phyloP scores from a whole-genome alignment of 2,888 invertebrate species.

The Phymatocera aterrima region DNA sequence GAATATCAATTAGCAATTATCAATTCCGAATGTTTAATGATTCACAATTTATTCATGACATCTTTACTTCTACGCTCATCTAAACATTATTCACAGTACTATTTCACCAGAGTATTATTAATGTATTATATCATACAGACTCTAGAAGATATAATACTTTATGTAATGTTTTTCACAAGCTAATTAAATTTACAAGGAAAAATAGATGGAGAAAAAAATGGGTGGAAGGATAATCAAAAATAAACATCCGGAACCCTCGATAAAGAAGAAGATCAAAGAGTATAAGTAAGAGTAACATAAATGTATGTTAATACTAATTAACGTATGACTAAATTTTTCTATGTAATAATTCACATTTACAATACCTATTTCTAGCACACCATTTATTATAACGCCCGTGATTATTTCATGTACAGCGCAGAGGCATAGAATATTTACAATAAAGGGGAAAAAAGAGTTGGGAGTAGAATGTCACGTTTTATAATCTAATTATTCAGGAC shows the following conservation, averaged over 20 bases:
- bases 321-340: background rate
- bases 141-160: constrained; percentile 40
- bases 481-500: background rate
- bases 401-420: constrained; percentile 28
- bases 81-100: constrained; percentile 37
- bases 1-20: too few species aligned
- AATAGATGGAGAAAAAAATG: background rate
- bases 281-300: constrained; percentile 33
- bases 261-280: constrained; percentile 1
- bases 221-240: background rate
- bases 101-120: constrained; percentile 13
- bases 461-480: constrained; percentile 8
- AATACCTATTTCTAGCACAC: constrained; percentile 9
- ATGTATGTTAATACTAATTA: constrained; percentile 4
- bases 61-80: constrained; percentile 33
- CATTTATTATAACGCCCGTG: constrained; percentile 3
- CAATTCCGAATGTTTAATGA: constrained; percentile 21
- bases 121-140: too few species aligned
- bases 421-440: constrained; percentile 55
- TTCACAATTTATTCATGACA: constrained; percentile 44
- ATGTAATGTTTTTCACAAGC: constrained; percentile 12
- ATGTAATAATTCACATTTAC: constrained; percentile 35
- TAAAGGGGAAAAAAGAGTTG: constrained; percentile 47
- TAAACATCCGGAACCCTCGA: constrained; percentile 41
- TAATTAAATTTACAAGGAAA: constrained; percentile 25